These are phyloP conservation scores for Camptogramma bilineatum DNA, from an alignment of 2,888 invertebrate species.

Conservation along the genomic window DNA sequence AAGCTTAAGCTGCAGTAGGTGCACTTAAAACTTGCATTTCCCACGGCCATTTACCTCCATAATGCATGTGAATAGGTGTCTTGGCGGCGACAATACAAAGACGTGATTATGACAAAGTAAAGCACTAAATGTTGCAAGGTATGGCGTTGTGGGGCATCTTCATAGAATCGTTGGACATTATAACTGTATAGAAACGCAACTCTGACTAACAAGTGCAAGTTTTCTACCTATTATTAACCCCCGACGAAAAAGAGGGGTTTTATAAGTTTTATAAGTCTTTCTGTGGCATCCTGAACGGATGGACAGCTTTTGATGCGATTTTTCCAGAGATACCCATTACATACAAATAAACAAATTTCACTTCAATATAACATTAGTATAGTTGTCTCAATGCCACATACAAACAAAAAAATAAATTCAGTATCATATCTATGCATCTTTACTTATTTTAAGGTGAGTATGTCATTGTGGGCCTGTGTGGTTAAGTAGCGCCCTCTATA, in stretches of 20 bases:
- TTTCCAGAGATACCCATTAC: no score
- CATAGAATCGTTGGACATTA: not conserved
- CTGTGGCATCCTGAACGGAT: no score
- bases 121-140: constrained; percentile 37
- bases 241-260: no score
- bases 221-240: no score
- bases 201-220: not conserved
- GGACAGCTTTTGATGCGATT: no score
- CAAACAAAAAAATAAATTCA: not conserved
- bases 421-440: constrained; percentile 13
- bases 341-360: no score
- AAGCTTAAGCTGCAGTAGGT: constrained; percentile 31
- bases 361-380: no score
- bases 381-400: no score
- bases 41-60: constrained; percentile 38
- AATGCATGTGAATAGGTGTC: constrained; percentile 45
- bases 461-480: constrained; percentile 29
- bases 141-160: constrained; percentile 22
- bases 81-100: constrained; percentile 40
- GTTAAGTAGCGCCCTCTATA: constrained; percentile 42
- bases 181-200: constrained; percentile 23
- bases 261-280: no score
- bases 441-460: not conserved
- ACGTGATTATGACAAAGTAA: constrained; percentile 48
- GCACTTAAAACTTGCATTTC: constrained; percentile 42